A percentile compares a stretch with the other conserved stretches of the same genome.
Conservation (phyloP, 2,888 invertebrate species). For the Nebria salina region DNA sequence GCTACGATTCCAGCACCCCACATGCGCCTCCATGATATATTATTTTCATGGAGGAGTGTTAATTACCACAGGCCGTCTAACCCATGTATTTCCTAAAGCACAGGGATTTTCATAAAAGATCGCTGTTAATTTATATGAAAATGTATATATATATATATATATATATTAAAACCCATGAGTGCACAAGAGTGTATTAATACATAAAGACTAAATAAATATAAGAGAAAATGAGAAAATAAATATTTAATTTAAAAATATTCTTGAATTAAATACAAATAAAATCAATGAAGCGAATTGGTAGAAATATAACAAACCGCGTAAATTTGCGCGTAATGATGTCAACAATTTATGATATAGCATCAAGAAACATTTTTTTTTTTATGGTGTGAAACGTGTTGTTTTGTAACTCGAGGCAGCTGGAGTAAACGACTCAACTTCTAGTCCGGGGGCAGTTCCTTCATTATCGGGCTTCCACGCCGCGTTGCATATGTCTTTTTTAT, state of each 20-base stretch:
- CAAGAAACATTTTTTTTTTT: background rate
- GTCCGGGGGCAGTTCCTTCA: constrained; percentile 13
- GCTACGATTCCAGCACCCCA: background rate
- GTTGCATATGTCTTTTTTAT: constrained; percentile 4
- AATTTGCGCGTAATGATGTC: background rate
- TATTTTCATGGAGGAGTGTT: constrained; percentile 34
- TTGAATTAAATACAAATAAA: too few species aligned
- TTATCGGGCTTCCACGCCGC: constrained; percentile 8
- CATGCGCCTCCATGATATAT: constrained; percentile 27
- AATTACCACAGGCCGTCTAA: constrained; percentile 25
- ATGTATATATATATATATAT: background rate
- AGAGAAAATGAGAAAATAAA: background rate
- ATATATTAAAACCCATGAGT: constrained; percentile 24
- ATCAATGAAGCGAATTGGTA: too few species aligned
- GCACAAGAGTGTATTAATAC: constrained; percentile 24
- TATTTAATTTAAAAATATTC: background rate
- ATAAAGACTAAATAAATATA: background rate
- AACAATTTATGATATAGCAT: background rate
- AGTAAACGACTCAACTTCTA: background rate
- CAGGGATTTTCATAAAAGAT: constrained; percentile 43
- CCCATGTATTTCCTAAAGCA: constrained; percentile 26
- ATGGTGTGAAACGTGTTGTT: constrained; percentile 2
- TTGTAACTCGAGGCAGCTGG: background rate
- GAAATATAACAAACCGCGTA: too few species aligned
- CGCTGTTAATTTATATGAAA: constrained; percentile 37